A percentile compares a stretch with the other conserved stretches of the same genome.
Evolutionary conservation across 2,888 invertebrate genomes (phyloP).

Genomic region (Clitarchus hookeri): DNA sequence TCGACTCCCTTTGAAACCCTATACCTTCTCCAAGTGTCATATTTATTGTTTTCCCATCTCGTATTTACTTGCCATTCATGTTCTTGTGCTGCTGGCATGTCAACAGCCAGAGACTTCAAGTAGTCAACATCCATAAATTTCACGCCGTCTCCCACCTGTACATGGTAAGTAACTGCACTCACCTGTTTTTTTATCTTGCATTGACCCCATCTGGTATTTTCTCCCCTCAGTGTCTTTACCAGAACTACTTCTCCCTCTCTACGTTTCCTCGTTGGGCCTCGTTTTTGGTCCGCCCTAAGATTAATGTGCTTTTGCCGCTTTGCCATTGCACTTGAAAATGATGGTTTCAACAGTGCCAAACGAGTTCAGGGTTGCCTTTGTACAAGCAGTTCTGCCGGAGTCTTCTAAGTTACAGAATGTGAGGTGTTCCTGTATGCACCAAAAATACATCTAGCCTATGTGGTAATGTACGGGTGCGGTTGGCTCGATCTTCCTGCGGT

Average conservation of each 20-base stretch:
- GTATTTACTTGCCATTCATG: too few relatives aligned
- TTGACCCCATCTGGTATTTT: not conserved
- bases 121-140: not conserved
- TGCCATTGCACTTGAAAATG: not conserved
- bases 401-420: not conserved
- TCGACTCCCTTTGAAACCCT: too few relatives aligned
- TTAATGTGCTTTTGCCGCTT: not conserved
- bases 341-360: not conserved
- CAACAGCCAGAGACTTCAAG: not conserved
- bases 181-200: not conserved
- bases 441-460: conserved; percentile 11
- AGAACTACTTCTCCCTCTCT: not conserved
- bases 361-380: not conserved
- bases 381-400: not conserved
- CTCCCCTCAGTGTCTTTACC: not conserved
- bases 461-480: not conserved
- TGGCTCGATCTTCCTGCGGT: not conserved
- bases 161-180: not conserved
- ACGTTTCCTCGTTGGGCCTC: not conserved
- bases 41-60: too few relatives aligned
- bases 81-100: too few relatives aligned
- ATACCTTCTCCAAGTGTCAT: too few relatives aligned
- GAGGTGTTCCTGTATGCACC: conserved; percentile 23
- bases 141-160: not conserved
- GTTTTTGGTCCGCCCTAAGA: not conserved